Conservation (phyloP, 2,888 invertebrate species). For the Chrysomela aeneicollis region DNA sequence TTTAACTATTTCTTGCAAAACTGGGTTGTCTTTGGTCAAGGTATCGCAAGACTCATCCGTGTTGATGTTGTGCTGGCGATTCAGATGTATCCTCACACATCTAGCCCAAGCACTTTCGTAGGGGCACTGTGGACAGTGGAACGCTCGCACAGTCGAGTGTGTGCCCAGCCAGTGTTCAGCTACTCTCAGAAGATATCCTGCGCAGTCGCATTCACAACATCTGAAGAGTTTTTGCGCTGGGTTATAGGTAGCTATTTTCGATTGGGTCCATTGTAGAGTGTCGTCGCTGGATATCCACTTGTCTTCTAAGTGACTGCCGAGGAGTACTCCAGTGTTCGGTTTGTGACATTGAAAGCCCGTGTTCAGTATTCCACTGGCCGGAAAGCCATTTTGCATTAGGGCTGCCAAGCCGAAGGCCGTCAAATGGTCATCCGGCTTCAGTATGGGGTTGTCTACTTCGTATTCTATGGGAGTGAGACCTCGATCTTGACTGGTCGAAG, state of each 20-base stretch:
- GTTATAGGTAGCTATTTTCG: constrained; percentile 83
- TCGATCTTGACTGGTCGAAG: constrained; percentile 54
- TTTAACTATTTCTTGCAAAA: constrained; percentile 76
- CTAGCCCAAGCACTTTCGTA: constrained; percentile 81
- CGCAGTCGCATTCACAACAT: constrained; percentile 79
- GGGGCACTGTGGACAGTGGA: constrained; percentile 73
- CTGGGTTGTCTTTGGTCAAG: constrained; percentile 75
- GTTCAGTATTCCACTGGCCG: constrained; percentile 71
- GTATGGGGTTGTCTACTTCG: constrained; percentile 60
- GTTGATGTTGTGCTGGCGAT: constrained; percentile 74
- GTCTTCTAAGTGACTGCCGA: constrained; percentile 54
- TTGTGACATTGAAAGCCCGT: constrained; percentile 66
- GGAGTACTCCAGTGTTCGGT: constrained; percentile 50
- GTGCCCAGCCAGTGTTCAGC: constrained; percentile 83
- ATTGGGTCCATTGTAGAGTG: constrained; percentile 77
- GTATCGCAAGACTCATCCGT: constrained; percentile 68
- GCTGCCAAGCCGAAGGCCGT: constrained; percentile 78
- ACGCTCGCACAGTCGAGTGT: constrained; percentile 72
- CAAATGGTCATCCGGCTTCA: constrained; percentile 77
- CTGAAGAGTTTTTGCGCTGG: constrained; percentile 78
- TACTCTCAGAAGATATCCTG: constrained; percentile 75
- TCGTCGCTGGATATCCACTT: constrained; percentile 77
- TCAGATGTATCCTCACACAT: constrained; percentile 76
- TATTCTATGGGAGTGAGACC: constrained; percentile 62
- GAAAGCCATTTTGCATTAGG: constrained; percentile 78